Conservation (phyloP, 2,797 vertebrate genomes). For the Triplophysa bombifrons region DNA sequence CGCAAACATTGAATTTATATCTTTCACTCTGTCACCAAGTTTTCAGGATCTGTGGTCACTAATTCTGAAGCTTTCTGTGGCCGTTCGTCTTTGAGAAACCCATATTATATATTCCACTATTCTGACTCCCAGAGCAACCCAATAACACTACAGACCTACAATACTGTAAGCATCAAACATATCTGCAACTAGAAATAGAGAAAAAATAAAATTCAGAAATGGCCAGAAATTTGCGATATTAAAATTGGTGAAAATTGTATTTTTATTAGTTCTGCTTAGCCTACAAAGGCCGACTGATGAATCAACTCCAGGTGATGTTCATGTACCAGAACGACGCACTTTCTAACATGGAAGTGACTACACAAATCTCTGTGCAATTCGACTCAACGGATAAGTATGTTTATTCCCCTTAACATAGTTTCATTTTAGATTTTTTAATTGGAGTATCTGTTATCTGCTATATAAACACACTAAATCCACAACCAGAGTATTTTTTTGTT, state of each 20-base stretch:
- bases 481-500: background rate
- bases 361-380: background rate
- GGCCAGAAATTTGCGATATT: background rate
- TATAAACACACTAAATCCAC: background rate
- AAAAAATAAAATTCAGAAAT: too few relatives aligned
- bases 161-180: background rate
- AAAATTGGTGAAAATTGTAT: background rate
- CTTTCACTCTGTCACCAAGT: background rate
- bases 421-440: background rate
- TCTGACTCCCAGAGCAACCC: background rate
- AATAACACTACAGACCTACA: background rate
- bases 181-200: background rate
- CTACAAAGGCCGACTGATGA: background rate
- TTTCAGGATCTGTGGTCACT: background rate
- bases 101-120: background rate
- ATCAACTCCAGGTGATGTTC: background rate
- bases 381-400: background rate
- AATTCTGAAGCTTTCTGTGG: background rate
- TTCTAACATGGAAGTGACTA: background rate
- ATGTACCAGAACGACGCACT: background rate
- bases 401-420: background rate
- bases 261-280: background rate
- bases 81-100: background rate
- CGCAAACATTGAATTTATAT: background rate
- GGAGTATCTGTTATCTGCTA: background rate